Percentiles rank a stretch among this genome's conserved stretches.
phyloP scores from a whole-genome alignment of 2,113 vertebrate species.

The Hepsetus odoe region DNA sequence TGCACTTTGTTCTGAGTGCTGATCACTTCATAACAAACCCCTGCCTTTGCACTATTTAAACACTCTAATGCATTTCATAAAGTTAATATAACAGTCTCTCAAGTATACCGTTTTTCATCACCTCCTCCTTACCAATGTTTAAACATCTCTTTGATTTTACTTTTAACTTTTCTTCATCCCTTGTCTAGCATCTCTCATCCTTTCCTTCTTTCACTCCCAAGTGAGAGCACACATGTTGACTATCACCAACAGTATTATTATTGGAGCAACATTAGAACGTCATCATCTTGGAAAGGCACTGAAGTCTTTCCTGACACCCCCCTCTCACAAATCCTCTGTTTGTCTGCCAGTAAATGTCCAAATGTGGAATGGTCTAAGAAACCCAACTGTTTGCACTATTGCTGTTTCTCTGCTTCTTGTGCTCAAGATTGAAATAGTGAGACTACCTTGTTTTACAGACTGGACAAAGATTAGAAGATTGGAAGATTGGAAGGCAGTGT shows the following conservation, averaged over 20 bases:
- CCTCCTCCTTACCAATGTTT: neutral
- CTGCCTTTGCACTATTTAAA: too few relatives aligned
- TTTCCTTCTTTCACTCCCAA: conserved; percentile 35
- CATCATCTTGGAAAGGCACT: conserved; percentile 53
- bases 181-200: neutral
- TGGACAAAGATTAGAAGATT: too few relatives aligned
- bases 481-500: too few relatives aligned
- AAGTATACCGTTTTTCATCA: too few relatives aligned
- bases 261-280: conserved; percentile 58
- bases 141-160: conserved; percentile 6
- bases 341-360: conserved; percentile 42
- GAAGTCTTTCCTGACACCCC: conserved; percentile 3
- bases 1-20: too few relatives aligned
- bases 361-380: conserved; percentile 23
- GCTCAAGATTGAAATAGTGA: conserved; percentile 11
- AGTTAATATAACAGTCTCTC: too few relatives aligned
- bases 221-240: conserved; percentile 55
- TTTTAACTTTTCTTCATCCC: neutral
- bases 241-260: conserved; percentile 58
- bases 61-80: too few relatives aligned
- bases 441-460: too few relatives aligned
- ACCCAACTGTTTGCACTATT: conserved; percentile 44
- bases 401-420: conserved; percentile 4
- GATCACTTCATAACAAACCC: too few relatives aligned
- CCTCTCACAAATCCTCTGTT: conserved; percentile 18